These are phyloP conservation scores for Ennomos fuscantarius DNA, from an alignment of 2,888 invertebrate genomes.

Conservation along the genomic window DNA sequence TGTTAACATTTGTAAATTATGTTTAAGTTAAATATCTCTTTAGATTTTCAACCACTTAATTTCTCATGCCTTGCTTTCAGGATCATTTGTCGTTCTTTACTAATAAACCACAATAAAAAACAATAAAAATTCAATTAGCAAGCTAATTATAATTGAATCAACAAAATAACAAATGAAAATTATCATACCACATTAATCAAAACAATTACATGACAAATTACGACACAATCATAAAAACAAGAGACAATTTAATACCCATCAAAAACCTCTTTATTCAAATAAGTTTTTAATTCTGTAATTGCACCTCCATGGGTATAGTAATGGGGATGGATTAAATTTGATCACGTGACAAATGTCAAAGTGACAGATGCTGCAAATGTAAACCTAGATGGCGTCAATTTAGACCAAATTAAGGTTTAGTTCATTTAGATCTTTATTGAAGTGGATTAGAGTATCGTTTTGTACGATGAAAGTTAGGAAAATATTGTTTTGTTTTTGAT, in stretches of 20 bases:
- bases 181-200: slow-evolving; percentile 41
- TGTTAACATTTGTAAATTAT: no score
- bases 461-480: slow-evolving; percentile 3
- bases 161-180: slow-evolving; percentile 40
- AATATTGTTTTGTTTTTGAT: slow-evolving; percentile 12
- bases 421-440: slow-evolving; percentile 1
- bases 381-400: slow-evolving; percentile 28
- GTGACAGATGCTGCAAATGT: slow-evolving; percentile 68
- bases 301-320: slow-evolving; percentile 58
- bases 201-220: slow-evolving; percentile 49
- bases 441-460: slow-evolving; percentile 30
- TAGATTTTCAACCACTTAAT: no score
- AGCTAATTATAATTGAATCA: slow-evolving; percentile 43
- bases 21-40: no score
- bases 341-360: slow-evolving; percentile 82
- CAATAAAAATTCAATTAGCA: slow-evolving; percentile 4
- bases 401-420: slow-evolving; percentile 1
- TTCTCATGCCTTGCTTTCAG: no score
- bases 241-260: slow-evolving; percentile 74
- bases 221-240: slow-evolving; percentile 54
- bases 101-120: not conserved
- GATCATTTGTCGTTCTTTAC: no score
- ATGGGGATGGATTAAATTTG: slow-evolving; percentile 69
- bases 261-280: slow-evolving; percentile 70
- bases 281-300: slow-evolving; percentile 82